Conservation (phyloP, 1,140 invertebrate genomes). For the Nephila pilipes region DNA sequence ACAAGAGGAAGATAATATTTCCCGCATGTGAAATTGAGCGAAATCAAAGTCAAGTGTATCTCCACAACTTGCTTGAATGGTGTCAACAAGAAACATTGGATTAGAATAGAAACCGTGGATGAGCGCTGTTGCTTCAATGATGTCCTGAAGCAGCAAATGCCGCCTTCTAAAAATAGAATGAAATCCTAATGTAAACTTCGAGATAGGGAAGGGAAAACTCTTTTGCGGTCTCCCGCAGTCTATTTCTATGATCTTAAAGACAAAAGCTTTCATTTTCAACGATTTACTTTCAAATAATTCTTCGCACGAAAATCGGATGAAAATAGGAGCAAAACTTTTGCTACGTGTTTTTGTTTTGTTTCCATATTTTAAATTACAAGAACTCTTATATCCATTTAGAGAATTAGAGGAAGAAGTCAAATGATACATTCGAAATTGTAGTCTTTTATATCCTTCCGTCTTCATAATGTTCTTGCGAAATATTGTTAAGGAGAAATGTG, state of each 20-base stretch:
- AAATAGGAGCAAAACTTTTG: background rate
- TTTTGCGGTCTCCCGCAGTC: background rate
- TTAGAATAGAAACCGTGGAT: constrained; percentile 48
- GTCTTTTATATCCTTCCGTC: too few species aligned
- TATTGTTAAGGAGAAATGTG: too few species aligned
- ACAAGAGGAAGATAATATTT: background rate
- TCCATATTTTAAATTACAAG: too few species aligned
- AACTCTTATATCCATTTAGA: too few species aligned
- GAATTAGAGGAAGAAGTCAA: too few species aligned
- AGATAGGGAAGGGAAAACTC: background rate
- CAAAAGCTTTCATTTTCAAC: background rate
- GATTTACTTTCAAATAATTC: background rate
- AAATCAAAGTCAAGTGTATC: constrained; percentile 29
- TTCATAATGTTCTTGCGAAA: too few species aligned
- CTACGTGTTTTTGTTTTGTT: background rate
- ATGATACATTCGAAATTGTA: too few species aligned
- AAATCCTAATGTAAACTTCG: constrained; percentile 19
- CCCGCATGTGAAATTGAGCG: background rate
- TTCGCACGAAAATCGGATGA: background rate
- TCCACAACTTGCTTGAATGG: background rate
- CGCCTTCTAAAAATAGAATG: constrained; percentile 47
- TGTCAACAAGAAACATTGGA: constrained; percentile 6
- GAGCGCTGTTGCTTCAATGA: background rate
- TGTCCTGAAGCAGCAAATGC: constrained; percentile 60
- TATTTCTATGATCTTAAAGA: background rate